Evolutionary conservation across 2,888 invertebrate species (phyloP).

Genomic region (Panopea generosa): DNA sequence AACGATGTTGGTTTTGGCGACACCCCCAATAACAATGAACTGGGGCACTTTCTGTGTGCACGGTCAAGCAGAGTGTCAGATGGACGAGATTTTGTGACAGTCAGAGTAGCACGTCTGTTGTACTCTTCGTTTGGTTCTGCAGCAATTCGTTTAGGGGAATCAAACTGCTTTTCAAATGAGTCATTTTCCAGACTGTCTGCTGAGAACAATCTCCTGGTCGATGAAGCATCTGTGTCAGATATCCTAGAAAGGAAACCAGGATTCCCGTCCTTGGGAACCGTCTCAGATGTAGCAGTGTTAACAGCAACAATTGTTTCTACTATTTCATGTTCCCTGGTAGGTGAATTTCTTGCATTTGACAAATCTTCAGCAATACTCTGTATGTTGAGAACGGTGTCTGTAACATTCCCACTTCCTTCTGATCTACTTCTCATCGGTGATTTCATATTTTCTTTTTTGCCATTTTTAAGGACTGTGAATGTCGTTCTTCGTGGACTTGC

Average conservation of each 20-base stretch:
- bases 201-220: slow-evolving; percentile 23
- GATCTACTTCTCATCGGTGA: slow-evolving; percentile 15
- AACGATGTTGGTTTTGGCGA: background rate
- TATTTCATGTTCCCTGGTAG: background rate
- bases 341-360: background rate
- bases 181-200: slow-evolving; percentile 50
- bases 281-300: background rate
- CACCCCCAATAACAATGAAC: background rate
- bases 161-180: slow-evolving; percentile 33
- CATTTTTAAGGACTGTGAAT: slow-evolving; percentile 62
- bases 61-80: slow-evolving; percentile 70
- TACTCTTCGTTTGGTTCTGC: slow-evolving; percentile 31
- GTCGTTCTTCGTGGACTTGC: slow-evolving; percentile 74
- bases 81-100: slow-evolving; percentile 72
- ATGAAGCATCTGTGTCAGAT: slow-evolving; percentile 4
- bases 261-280: background rate
- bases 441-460: slow-evolving; percentile 1
- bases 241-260: background rate
- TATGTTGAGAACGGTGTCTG: too few relatives aligned
- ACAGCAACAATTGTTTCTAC: background rate
- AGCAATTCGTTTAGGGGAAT: slow-evolving; percentile 43
- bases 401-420: slow-evolving; percentile 7
- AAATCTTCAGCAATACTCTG: too few relatives aligned
- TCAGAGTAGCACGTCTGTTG: slow-evolving; percentile 66
- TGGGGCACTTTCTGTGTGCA: background rate